phyloP scores from a whole-genome alignment of 2,888 invertebrate genomes.

The Eupithecia vulgata region DNA sequence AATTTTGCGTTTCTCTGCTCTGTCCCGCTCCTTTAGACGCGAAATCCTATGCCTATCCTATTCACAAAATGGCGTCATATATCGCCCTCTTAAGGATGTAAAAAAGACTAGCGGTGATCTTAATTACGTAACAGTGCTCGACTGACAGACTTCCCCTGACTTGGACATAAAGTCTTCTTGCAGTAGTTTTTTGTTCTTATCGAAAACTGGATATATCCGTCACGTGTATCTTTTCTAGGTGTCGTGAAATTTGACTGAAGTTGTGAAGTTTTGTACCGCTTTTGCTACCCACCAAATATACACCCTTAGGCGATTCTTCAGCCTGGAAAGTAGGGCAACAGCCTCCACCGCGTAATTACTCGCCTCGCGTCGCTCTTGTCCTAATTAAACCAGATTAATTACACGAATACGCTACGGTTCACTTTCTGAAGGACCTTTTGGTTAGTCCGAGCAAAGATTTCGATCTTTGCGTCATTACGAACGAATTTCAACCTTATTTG shows the following conservation, averaged over 20 bases:
- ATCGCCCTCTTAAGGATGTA: too few relatives aligned
- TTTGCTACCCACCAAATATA: background rate
- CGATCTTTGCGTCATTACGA: background rate
- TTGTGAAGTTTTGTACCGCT: background rate
- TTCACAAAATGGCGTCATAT: too few relatives aligned
- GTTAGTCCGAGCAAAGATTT: background rate
- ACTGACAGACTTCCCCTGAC: too few relatives aligned
- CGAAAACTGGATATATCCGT: too few relatives aligned
- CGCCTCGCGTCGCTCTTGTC: slow-evolving; percentile 24
- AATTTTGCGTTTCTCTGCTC: too few relatives aligned
- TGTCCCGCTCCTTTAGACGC: too few relatives aligned
- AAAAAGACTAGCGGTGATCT: too few relatives aligned
- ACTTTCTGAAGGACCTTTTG: slow-evolving; percentile 4
- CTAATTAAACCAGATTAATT: slow-evolving; percentile 21
- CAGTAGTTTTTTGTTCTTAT: too few relatives aligned
- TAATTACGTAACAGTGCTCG: too few relatives aligned
- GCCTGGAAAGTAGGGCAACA: slow-evolving; percentile 21
- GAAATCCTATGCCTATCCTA: too few relatives aligned
- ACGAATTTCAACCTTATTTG: background rate
- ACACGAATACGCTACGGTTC: slow-evolving; percentile 2
- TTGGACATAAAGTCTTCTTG: too few relatives aligned
- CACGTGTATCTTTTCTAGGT: background rate
- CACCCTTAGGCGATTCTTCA: slow-evolving; percentile 14
- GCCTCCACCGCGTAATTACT: slow-evolving; percentile 15
- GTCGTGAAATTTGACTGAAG: too few relatives aligned